Percentiles rank a stretch among this genome's conserved stretches.
These are phyloP conservation scores for Vidua chalybeata DNA, from an alignment of 2,113 vertebrate species.

Conservation along the genomic window DNA sequence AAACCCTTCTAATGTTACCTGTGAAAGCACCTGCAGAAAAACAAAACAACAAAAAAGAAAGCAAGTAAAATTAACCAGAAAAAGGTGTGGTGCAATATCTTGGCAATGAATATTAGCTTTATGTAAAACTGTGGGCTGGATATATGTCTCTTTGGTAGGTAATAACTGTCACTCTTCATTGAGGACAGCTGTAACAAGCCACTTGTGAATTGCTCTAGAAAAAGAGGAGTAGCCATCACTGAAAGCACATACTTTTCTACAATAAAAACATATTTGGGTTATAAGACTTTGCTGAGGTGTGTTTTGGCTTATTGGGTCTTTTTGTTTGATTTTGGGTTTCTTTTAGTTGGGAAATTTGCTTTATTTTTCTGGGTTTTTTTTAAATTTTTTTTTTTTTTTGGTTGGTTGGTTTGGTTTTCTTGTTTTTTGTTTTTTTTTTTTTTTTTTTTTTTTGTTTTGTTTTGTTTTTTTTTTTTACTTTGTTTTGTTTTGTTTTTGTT, in stretches of 20 bases:
- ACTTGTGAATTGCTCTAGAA: background rate
- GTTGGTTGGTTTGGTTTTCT: too few relatives aligned
- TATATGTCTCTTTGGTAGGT: background rate
- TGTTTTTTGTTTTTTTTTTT: too few relatives aligned
- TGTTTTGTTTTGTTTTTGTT: too few relatives aligned
- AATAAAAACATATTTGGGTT: background rate
- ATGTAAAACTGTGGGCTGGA: background rate
- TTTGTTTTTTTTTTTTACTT: too few relatives aligned
- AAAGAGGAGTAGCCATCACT: background rate
- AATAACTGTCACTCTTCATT: background rate
- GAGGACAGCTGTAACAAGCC: background rate
- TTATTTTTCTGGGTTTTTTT: background rate
- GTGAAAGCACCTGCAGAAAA: background rate
- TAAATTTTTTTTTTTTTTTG: too few relatives aligned
- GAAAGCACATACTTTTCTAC: background rate
- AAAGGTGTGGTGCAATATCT: accelerated
- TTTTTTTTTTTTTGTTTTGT: background rate
- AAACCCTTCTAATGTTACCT: background rate
- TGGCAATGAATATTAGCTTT: background rate
- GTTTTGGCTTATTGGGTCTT: background rate
- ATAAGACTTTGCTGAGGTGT: background rate
- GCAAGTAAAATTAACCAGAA: background rate
- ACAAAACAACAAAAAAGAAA: background rate
- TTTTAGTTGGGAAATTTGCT: background rate
- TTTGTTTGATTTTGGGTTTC: background rate